Percentiles rank a stretch among this genome's conserved stretches.
Conservation (phyloP, 2,888 invertebrate species). For the Callinectes sapidus region DNA sequence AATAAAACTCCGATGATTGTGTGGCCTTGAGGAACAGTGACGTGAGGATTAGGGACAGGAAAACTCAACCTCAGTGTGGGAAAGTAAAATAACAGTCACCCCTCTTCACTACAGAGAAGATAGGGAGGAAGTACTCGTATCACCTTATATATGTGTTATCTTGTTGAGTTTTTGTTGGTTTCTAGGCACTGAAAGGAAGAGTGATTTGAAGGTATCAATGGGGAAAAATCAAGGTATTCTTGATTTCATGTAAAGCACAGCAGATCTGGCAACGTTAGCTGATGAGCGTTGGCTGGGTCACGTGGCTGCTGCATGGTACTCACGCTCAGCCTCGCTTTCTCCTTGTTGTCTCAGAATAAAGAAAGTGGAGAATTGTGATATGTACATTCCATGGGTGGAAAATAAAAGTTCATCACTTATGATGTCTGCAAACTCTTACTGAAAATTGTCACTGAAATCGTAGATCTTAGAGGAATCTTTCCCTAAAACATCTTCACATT, state of each 20-base stretch:
- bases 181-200: neutral
- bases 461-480: neutral
- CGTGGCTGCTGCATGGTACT: neutral
- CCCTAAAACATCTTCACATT: no score
- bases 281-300: neutral
- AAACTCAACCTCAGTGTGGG: neutral
- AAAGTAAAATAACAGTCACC: neutral
- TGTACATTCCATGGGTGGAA: no score
- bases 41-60: neutral
- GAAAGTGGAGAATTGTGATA: neutral
- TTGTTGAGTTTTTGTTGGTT: neutral
- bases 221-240: neutral
- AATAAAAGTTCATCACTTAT: no score
- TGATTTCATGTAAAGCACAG: neutral
- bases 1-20: neutral
- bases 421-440: no score
- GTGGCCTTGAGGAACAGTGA: constrained; percentile 8
- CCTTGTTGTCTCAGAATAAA: neutral
- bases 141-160: neutral
- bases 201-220: neutral
- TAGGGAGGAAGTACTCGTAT: neutral
- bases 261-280: neutral
- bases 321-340: neutral
- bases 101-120: neutral
- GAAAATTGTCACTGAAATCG: no score